Conservation (phyloP, 2,113 vertebrate genomes). For the Cheirogaleus medius region DNA sequence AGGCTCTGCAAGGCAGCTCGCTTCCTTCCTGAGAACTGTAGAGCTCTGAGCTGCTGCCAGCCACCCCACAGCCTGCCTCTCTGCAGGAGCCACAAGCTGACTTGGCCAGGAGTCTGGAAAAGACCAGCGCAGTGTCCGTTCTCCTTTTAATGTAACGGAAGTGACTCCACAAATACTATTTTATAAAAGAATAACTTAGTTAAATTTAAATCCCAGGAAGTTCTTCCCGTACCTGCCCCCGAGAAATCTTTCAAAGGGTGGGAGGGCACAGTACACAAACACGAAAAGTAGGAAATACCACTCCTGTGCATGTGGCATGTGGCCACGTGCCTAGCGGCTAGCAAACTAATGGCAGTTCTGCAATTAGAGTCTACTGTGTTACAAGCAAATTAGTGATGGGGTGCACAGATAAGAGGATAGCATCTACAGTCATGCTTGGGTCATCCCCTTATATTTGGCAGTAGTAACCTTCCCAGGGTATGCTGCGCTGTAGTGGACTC, state of each 20-base stretch:
- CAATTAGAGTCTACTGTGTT: too few relatives aligned
- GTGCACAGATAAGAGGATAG: neutral
- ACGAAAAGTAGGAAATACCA: neutral
- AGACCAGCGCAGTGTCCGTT: neutral
- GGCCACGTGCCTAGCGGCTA: rapidly evolving
- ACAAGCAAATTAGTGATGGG: neutral
- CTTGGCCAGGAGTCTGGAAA: neutral
- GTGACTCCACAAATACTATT: neutral
- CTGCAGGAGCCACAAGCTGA: neutral
- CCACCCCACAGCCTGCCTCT: neutral
- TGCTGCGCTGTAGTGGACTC: neutral
- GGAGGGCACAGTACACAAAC: neutral
- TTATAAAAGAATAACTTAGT: neutral
- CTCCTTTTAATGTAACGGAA: neutral
- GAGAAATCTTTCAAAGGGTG: neutral
- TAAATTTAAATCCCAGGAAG: neutral
- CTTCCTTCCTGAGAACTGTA: neutral
- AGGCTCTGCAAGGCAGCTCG: neutral
- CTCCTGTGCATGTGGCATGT: neutral
- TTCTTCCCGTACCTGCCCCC: neutral
- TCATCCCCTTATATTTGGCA: neutral
- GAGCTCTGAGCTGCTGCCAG: neutral
- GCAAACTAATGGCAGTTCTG: neutral
- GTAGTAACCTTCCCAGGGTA: neutral
- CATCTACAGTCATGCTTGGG: neutral